Percentiles rank a stretch among this genome's conserved stretches.
Conservation (phyloP, 2,113 vertebrate species). For the Mirounga angustirostris region DNA sequence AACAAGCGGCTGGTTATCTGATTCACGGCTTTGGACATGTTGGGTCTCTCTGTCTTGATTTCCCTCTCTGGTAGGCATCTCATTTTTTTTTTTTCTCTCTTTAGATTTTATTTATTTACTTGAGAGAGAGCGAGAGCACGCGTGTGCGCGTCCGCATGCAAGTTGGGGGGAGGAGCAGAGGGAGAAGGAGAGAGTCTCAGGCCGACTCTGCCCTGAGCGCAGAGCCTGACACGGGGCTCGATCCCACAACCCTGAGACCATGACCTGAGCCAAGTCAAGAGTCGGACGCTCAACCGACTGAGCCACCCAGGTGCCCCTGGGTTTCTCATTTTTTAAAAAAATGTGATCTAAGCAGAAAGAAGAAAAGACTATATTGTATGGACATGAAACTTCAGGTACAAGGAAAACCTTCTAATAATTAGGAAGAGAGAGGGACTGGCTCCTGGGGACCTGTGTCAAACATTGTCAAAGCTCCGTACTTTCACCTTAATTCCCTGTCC, state of each 20-base stretch:
- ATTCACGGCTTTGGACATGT: slow-evolving; percentile 81
- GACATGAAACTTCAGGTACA: slow-evolving; percentile 5
- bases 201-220: not conserved
- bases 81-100: not conserved
- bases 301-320: not conserved
- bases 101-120: not conserved
- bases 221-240: not conserved
- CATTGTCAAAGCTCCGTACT: not conserved
- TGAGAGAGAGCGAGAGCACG: not conserved
- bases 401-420: slow-evolving; percentile 35
- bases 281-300: not conserved
- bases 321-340: slow-evolving; percentile 77
- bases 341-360: slow-evolving; percentile 47
- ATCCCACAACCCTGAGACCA: not conserved
- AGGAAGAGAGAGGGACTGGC: not conserved
- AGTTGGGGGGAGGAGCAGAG: not conserved
- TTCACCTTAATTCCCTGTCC: not conserved
- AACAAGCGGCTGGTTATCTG: slow-evolving; percentile 84
- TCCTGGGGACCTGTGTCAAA: not conserved
- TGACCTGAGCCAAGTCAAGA: not conserved
- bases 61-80: slow-evolving; percentile 59
- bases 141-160: not conserved
- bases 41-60: slow-evolving; percentile 73
- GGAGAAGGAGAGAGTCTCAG: not conserved
- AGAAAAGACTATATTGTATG: not conserved